Conservation (phyloP, 2,888 invertebrate genomes). For the Megamerina dolium region DNA sequence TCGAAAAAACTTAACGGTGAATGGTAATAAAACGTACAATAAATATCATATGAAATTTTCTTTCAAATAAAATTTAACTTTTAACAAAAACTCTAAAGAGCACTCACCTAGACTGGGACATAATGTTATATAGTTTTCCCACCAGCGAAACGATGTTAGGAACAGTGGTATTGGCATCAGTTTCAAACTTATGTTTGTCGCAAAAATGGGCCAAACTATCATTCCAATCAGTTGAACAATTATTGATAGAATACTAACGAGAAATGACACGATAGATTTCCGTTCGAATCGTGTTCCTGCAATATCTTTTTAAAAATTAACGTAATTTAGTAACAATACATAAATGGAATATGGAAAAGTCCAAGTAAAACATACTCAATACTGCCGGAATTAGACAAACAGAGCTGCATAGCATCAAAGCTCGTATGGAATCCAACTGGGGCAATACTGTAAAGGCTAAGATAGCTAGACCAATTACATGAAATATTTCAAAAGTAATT, state of each 20-base stretch:
- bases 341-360: neutral
- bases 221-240: slow-evolving; percentile 62
- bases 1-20: no score
- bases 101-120: slow-evolving; percentile 33
- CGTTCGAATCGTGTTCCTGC: slow-evolving; percentile 30
- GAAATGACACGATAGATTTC: slow-evolving; percentile 29
- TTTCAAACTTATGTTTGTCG: slow-evolving; percentile 54
- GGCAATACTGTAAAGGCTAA: slow-evolving; percentile 73
- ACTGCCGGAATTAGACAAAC: slow-evolving; percentile 77
- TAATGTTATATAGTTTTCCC: slow-evolving; percentile 69
- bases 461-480: slow-evolving; percentile 70
- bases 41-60: no score
- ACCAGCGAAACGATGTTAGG: slow-evolving; percentile 73
- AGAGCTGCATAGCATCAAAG: slow-evolving; percentile 77
- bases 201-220: slow-evolving; percentile 61
- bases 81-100: no score
- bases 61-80: no score
- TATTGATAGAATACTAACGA: slow-evolving; percentile 51
- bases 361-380: slow-evolving; percentile 53
- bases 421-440: slow-evolving; percentile 72
- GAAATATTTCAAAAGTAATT: slow-evolving; percentile 68
- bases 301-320: neutral
- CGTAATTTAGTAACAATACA: neutral
- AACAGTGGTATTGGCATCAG: slow-evolving; percentile 57
- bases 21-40: no score